phyloP scores from a whole-genome alignment of 2,113 vertebrate species.

The Crotalus helleri region DNA sequence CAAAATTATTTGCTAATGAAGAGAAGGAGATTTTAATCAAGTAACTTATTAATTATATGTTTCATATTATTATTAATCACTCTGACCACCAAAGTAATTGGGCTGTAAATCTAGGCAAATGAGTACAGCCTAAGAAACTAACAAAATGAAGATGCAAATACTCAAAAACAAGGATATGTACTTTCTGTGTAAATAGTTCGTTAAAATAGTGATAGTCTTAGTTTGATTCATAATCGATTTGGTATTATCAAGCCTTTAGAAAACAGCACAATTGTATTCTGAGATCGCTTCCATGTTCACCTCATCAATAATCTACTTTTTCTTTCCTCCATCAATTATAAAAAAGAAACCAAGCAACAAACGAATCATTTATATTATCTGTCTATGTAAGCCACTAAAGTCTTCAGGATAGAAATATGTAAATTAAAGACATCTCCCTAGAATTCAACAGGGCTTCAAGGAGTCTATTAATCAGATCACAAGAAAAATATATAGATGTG shows the following conservation, averaged over 20 bases:
- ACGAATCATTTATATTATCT: not conserved
- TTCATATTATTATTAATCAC: not conserved
- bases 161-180: not conserved
- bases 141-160: not conserved
- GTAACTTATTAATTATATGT: not conserved
- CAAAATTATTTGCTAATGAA: not conserved
- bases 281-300: not conserved
- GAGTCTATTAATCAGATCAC: not conserved
- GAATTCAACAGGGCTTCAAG: not conserved
- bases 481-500: not conserved
- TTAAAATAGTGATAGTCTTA: not conserved
- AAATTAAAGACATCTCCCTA: not conserved
- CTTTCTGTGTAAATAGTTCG: not conserved
- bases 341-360: not conserved
- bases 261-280: not conserved
- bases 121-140: not conserved
- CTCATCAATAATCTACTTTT: not conserved
- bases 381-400: not conserved
- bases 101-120: not conserved
- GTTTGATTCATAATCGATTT: not conserved
- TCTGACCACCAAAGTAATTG: not conserved
- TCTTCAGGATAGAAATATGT: not conserved
- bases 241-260: not conserved
- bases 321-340: not conserved
- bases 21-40: not conserved